Percentiles rank a stretch among this genome's conserved stretches.
Evolutionary conservation across 2,888 invertebrate genomes (phyloP).

Genomic region (Teleiodes luculella): DNA sequence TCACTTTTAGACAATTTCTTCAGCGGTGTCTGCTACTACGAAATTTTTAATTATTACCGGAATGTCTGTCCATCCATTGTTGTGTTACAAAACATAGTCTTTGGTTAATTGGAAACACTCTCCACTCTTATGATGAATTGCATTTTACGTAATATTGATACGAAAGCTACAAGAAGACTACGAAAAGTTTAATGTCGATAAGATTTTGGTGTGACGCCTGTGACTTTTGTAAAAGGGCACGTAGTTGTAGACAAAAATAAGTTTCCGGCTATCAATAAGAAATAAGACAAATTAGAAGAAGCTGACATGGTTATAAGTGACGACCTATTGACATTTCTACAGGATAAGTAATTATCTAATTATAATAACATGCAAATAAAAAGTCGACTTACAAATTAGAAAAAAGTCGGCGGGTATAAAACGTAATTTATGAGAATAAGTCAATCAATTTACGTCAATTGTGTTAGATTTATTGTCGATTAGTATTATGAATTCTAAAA

Average conservation of each 20-base stretch:
- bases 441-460: too few relatives aligned
- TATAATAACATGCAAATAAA: too few relatives aligned
- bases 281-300: not conserved
- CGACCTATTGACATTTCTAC: too few relatives aligned
- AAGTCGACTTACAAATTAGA: too few relatives aligned
- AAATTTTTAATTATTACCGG: constrained; percentile 48
- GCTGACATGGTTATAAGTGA: not conserved
- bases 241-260: not conserved
- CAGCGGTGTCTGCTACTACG: constrained; percentile 9
- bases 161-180: constrained; percentile 11
- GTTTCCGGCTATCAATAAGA: not conserved
- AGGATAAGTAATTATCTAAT: too few relatives aligned
- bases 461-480: too few relatives aligned
- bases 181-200: constrained; percentile 14
- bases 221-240: not conserved
- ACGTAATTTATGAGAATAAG: too few relatives aligned
- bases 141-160: constrained; percentile 30
- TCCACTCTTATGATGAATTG: constrained; percentile 35
- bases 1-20: not conserved
- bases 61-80: constrained; percentile 39
- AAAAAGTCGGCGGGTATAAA: too few relatives aligned
- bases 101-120: constrained; percentile 40
- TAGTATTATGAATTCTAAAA: too few relatives aligned
- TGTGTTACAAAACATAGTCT: constrained; percentile 35
- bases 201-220: not conserved